Conservation (phyloP, 2,113 vertebrate species). For the Nannobrachium achirus region DNA sequence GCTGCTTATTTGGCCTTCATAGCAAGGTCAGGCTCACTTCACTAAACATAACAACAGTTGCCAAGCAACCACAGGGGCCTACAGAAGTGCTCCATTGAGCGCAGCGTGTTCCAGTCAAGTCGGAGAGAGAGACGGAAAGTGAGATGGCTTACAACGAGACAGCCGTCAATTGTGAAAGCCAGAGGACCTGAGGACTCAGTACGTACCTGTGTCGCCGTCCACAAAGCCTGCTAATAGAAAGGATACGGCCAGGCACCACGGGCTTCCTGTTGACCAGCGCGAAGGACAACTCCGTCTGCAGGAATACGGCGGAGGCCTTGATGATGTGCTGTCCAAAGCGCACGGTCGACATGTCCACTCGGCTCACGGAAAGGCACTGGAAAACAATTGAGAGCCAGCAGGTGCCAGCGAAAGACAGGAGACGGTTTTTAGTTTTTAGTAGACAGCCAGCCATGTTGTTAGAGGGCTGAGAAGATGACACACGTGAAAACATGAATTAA, state of each 20-base stretch:
- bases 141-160: conserved; percentile 15
- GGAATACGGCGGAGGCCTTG: conserved; percentile 84
- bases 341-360: conserved; percentile 76
- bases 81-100: conserved; percentile 74
- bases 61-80: conserved; percentile 81
- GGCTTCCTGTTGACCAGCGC: conserved; percentile 90
- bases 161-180: conserved; percentile 7
- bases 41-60: conserved; percentile 82
- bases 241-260: conserved; percentile 90
- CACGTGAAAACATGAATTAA: too few relatives aligned
- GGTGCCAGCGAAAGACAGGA: too few relatives aligned
- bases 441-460: too few relatives aligned
- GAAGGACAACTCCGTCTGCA: conserved; percentile 87
- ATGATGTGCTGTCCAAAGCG: conserved; percentile 88
- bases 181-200: background rate
- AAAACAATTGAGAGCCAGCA: too few relatives aligned
- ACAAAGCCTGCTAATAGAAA: conserved; percentile 51
- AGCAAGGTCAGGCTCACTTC: conserved; percentile 75
- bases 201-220: too few relatives aligned
- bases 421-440: too few relatives aligned
- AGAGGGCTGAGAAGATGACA: too few relatives aligned
- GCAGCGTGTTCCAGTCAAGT: conserved; percentile 63
- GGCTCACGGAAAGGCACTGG: too few relatives aligned
- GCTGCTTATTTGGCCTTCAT: conserved; percentile 42
- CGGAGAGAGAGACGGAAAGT: background rate